Evolutionary conservation across 92 coral and sea anemone species (phyloP), one percentile per base, ranked within the genome.

Genomic region (Parazoanthus darwini): DNA sequence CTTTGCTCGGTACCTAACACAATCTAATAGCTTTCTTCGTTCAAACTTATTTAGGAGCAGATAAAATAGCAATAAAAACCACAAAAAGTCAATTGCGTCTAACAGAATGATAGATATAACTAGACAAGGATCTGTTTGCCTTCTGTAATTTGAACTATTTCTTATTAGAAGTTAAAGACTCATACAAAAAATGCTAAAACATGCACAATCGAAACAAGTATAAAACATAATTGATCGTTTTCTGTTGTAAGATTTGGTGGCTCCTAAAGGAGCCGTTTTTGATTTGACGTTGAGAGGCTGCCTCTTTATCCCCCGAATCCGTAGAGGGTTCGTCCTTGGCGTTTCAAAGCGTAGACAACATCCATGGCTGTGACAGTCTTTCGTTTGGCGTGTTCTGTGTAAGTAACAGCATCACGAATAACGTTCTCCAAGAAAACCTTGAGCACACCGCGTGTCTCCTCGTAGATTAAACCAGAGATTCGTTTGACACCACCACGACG

Each of bases 211-310:
- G 74, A 67, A 67, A 75, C 79, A 75, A 39, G 79, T 35, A 75
- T 36, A 75, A 75, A 75, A 75, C 44, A 75, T 75, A 75, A 75
- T 75, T 75, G 79, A 36, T 75, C 79, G 79, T 75, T 75, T 35
- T 75, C 79, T 75, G 16, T 75, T 75, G 79, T 75, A 75, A 75
- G 72, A 87, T 56, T 58, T 92, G 93, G 93, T 90, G 94, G 94
- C 94, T 92, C 94, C 94, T 90, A 92, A 92, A 90, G 88, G 94
- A 92, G 94, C 94, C 94, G 94, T 87, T 92, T 86, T 75, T 38
- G 79, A 10, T 75, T 75, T 75, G 79, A 75, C 79, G 79, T 75
- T 75, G n/a, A 75, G 79, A 3, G 14, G 79, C 79, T 26, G 68
- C 70, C 44, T 56, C 77, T 26, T 75, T 86, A 74, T 51, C 82